phyloP scores from a whole-genome alignment of 2,888 invertebrate genomes.

The Xanthostigma xanthostigma region DNA sequence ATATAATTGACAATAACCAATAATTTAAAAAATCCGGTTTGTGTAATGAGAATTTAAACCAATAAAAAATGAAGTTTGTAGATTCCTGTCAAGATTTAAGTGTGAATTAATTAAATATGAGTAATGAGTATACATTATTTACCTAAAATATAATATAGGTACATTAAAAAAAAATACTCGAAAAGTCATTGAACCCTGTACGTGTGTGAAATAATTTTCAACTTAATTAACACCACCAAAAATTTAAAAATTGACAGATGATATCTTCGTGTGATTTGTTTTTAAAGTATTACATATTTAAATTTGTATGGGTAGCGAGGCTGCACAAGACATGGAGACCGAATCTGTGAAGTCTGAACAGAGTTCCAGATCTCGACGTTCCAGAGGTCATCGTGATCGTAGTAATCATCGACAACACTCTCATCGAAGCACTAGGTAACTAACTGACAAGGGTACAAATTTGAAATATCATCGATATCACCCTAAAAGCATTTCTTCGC shows the following conservation, averaged over 20 bases:
- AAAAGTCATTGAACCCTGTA: no score
- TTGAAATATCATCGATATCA: not conserved
- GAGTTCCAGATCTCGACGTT: conserved; percentile 65
- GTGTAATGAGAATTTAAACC: no score
- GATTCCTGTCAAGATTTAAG: no score
- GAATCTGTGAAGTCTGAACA: conserved; percentile 88
- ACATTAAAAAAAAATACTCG: no score
- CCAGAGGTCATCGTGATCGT: conserved; percentile 40
- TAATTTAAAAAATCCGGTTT: no score
- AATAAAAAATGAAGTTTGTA: no score
- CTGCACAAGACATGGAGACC: conserved; percentile 64
- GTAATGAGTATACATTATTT: no score
- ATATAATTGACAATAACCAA: no score
- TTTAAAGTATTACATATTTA: conserved; percentile 3
- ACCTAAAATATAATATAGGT: no score
- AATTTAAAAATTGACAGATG: not conserved
- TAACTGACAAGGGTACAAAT: not conserved
- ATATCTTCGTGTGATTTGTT: not conserved
- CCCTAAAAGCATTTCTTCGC: conserved; percentile 2
- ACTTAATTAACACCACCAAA: no score
- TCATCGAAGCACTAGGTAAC: conserved; percentile 50
- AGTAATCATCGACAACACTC: conserved; percentile 47
- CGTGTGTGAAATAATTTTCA: no score
- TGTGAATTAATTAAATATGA: no score
- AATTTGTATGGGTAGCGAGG: conserved; percentile 30